Evolutionary conservation across 2,797 vertebrate species (phyloP), one percentile per base, ranked within the genome.

Genomic region (Sebastes vulpes): DNA sequence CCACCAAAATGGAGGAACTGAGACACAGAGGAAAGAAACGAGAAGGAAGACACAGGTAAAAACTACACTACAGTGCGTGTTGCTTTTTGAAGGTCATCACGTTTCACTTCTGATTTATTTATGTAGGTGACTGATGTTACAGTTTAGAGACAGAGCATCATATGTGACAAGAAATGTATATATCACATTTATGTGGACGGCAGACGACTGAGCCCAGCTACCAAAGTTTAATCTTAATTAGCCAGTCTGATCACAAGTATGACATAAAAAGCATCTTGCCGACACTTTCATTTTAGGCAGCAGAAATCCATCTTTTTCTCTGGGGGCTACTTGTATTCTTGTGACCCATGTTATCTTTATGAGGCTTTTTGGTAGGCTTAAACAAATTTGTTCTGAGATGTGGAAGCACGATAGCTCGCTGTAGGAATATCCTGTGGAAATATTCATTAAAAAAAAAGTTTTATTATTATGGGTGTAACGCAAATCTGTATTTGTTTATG

Each of bases 21-120:
- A 95, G 77, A 87, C 35, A 76, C 14, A 86, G 96, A 85, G 86
- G 82, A 20, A 86, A 80, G 28, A 95, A 94, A 58, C 90, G 93
- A 78, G 94, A 96, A 4, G 79, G 61, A 11, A 84, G 95, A 56
- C 95, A 96, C 85, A 94, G 86, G 96, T 97, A 91, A 83, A 57
- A 52, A 65, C 5, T 18, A 3, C 14, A 46, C 6, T 31, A 5
- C 9, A 18, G 1, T 4, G 3, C 2, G 1, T 65, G 9, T 31
- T 65, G 8, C 38, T 16, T 77, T 11, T 11, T 35, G 1, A 59
- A 53, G 53, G 16, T 83, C 16, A 60, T 61, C 25, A 60, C 2
- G 1, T 79, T 73, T 60, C 0, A 42, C 67, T 57, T 54, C 12
- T 65, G 11, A 5, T 82, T 32, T 63, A 53, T 65, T 48, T 56